Percentiles rank a stretch among this genome's conserved stretches.
These are phyloP conservation scores for Thomomys bottae DNA, from an alignment of 2,113 vertebrate genomes.

Conservation along the genomic window DNA sequence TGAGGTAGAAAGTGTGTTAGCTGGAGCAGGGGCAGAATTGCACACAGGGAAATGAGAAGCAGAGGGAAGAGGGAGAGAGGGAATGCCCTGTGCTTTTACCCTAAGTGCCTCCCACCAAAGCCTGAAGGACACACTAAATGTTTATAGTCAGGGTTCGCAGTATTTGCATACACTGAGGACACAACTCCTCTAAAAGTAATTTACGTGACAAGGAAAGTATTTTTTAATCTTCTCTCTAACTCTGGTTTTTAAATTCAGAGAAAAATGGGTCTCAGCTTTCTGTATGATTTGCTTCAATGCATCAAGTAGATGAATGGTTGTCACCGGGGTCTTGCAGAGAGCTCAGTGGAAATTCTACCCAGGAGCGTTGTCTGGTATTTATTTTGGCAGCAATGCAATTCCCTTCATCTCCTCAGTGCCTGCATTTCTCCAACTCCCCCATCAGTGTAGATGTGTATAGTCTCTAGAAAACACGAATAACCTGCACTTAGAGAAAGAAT, in stretches of 20 bases:
- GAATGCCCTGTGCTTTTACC: background rate
- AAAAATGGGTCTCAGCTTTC: background rate
- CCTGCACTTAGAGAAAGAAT: background rate
- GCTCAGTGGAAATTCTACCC: conserved; percentile 1
- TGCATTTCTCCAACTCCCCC: background rate
- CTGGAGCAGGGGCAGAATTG: background rate
- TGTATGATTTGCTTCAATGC: background rate
- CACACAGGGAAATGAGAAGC: no score
- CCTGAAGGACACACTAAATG: background rate
- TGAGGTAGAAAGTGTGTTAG: background rate
- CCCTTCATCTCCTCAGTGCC: background rate
- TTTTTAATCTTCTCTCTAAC: conserved; percentile 42
- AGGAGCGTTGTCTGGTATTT: background rate
- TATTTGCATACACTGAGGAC: background rate
- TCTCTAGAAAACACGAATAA: background rate
- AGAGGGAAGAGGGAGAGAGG: background rate
- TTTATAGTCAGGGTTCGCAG: background rate
- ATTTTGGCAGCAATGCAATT: background rate
- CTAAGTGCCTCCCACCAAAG: no score
- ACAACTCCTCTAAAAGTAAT: background rate
- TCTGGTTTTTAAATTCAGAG: conserved; percentile 30
- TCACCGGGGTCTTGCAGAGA: background rate
- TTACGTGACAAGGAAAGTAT: background rate
- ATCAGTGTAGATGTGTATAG: background rate
- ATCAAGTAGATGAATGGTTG: background rate